Conservation (phyloP, 2,888 invertebrate genomes). For the Cosmorhoe ocellata region DNA sequence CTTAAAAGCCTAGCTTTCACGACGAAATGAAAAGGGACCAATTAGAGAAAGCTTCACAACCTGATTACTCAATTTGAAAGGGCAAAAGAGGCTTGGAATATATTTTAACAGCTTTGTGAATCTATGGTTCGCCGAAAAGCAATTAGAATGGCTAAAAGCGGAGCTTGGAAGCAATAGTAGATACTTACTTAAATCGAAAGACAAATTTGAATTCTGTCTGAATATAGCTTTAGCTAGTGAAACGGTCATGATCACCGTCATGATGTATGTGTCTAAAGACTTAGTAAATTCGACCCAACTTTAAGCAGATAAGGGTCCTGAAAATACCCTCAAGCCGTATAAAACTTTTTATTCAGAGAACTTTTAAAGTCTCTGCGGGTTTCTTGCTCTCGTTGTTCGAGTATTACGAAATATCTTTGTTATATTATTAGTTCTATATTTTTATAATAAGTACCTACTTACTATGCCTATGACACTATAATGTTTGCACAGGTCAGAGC, state of each 20-base stretch:
- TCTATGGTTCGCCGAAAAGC: conserved; percentile 37
- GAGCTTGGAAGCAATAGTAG: neutral
- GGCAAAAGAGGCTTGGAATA: conserved; percentile 14
- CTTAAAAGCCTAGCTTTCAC: conserved; percentile 2
- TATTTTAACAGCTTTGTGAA: conserved; percentile 42
- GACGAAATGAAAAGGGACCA: conserved; percentile 11
- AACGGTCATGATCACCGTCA: too few relatives aligned
- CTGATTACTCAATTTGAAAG: conserved; percentile 17
- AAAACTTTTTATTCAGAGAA: conserved; percentile 3
- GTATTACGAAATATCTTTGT: too few relatives aligned
- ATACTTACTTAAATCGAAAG: too few relatives aligned
- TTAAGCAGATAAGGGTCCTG: neutral
- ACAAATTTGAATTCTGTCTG: too few relatives aligned
- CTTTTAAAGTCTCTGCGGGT: neutral
- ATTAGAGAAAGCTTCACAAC: conserved; percentile 17
- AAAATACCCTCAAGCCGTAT: conserved; percentile 4
- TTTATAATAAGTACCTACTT: neutral
- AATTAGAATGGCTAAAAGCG: conserved; percentile 15
- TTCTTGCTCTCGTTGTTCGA: neutral
- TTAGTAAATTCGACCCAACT: neutral
- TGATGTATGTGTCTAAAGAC: too few relatives aligned
- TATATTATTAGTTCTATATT: too few relatives aligned
- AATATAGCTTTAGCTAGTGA: too few relatives aligned
- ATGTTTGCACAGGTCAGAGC: conserved; percentile 23
- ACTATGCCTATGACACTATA: neutral